Evolutionary conservation across 2,888 invertebrate species (phyloP).

Genomic region (Heliconius hortense): DNA sequence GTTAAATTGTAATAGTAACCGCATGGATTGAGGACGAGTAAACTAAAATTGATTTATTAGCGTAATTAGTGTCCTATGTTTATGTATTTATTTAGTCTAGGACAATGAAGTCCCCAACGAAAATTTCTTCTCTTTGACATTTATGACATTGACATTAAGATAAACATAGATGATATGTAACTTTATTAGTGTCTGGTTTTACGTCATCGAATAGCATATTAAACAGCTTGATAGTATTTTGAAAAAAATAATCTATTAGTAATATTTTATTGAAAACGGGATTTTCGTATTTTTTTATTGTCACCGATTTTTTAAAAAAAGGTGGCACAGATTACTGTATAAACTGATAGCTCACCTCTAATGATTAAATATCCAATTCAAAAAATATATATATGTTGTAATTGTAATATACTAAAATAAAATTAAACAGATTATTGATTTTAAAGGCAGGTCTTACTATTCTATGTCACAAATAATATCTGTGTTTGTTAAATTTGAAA

Average conservation of each 20-base stretch:
- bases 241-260: background rate
- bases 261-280: background rate
- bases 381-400: no score
- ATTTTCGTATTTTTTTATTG: background rate
- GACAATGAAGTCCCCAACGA: slow-evolving; percentile 19
- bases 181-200: background rate
- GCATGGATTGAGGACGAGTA: slow-evolving; percentile 22
- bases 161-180: background rate
- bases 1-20: slow-evolving; percentile 5
- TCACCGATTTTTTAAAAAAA: no score
- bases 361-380: no score
- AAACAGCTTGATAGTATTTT: background rate
- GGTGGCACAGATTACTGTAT: background rate
- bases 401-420: background rate
- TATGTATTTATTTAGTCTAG: slow-evolving; percentile 31
- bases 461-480: background rate
- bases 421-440: background rate
- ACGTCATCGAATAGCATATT: background rate
- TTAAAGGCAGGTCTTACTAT: background rate
- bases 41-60: slow-evolving; percentile 25
- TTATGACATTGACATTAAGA: slow-evolving; percentile 12
- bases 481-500: background rate
- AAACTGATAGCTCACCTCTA: background rate
- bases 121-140: slow-evolving; percentile 28
- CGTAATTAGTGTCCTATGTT: slow-evolving; percentile 26